Base-by-base conservation (phyloP, 2,113 vertebrate genomes). In the Coryphaenoides rupestris region DNA sequence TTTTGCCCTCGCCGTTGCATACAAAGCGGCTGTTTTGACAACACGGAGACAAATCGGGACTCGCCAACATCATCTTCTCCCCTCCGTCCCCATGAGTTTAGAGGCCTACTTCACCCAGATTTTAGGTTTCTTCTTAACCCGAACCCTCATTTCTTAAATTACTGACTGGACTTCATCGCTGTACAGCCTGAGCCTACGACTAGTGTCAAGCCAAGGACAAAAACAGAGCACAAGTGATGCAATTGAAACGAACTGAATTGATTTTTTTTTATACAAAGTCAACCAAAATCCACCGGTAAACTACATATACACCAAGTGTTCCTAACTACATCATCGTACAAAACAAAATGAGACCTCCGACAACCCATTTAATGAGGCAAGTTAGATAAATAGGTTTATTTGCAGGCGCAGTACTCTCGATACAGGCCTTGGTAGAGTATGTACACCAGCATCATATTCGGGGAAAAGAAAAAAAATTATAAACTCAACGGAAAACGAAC, bases 371-470 rank as follows among this genome's bases (percentile, higher is more conserved):
- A 40, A 40, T 47, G 56, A 58, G 23, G 15, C 19, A 21, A 65
- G 68, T 65, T 63, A 53, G 69, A 78, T 72, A 58, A 78, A 66
- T 21, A 64, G 46, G 46, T 50, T 49, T 24, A 46, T 64, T 65
- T 64, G 40, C 7, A 61, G 66, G 63, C n/a, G 33, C 22, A 63
- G 55, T 67, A 58, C 22, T n/a, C n/a, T n/a, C n/a, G n/a, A n/a
- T n/a, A 73, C 49, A 58, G 69, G 24, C 33, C 4, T 59, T 21
- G 21, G 55, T 55, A 68, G 54, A 65, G 70, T 72, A 72, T 81
- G 68, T 77, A 78, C 75, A 73, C 28, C 68, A 62, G 73, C 52
- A 62, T 66, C 58, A 54, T 13, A 1, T 55, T 56, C 40, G 52
- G 62, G 10, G 22, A 21, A 55, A 21, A 21, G 15, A 21, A 16